A percentile compares a stretch with the other conserved stretches of the same genome.
Evolutionary conservation across 2,113 vertebrate species (phyloP).

Genomic region (Malurus melanocephalus): DNA sequence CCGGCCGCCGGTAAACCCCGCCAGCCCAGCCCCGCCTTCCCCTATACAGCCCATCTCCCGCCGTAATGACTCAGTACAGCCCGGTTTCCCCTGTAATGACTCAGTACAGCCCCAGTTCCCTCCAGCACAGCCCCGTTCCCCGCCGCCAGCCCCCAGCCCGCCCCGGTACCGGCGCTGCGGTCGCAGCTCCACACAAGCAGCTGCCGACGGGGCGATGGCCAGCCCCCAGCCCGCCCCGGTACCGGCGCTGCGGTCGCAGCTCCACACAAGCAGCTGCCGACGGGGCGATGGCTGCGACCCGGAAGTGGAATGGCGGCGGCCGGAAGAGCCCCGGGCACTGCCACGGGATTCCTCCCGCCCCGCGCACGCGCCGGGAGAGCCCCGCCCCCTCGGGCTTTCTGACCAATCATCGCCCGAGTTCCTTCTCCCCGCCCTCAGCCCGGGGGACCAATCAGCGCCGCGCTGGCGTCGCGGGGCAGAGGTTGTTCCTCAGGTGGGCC

Average conservation of each 20-base stretch:
- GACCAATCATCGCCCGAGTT: background rate
- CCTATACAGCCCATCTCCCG: background rate
- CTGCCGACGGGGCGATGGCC: no score
- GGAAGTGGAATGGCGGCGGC: background rate
- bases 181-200: background rate
- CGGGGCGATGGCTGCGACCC: background rate
- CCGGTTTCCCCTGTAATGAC: no score
- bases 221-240: background rate
- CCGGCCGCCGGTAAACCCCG: no score
- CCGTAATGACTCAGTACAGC: background rate
- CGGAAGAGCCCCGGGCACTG: background rate
- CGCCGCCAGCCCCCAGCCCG: background rate
- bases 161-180: background rate
- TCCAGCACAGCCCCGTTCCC: background rate
- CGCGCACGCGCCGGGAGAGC: accelerated
- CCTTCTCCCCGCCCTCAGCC: accelerated
- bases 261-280: background rate
- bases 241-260: background rate
- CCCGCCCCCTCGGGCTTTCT: accelerated
- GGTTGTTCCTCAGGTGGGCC: accelerated
- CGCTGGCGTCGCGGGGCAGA: background rate
- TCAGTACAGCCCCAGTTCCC: background rate
- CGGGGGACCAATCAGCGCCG: background rate
- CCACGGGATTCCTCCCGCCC: background rate
- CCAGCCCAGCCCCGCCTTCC: background rate